Percentiles rank a stretch among this genome's conserved stretches.
Evolutionary conservation across 2,797 vertebrate species (phyloP).

Genomic region (Pangasius krempfi): DNA sequence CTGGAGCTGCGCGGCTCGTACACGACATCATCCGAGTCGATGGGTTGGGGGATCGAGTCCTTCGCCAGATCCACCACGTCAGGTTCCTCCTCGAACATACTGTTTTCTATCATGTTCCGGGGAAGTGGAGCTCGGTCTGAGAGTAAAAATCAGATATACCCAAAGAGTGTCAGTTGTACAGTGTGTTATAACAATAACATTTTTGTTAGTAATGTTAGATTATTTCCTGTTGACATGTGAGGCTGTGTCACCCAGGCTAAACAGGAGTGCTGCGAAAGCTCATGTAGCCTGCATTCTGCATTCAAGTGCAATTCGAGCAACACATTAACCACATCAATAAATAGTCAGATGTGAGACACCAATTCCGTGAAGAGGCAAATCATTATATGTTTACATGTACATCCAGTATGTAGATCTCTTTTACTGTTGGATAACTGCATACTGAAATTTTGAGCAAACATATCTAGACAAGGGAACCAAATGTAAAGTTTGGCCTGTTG

Average conservation of each 20-base stretch:
- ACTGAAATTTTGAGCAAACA: not conserved
- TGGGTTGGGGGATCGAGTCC: constrained; percentile 86
- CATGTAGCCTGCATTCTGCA: not conserved
- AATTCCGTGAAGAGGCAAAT: not conserved
- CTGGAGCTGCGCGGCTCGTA: constrained; percentile 92
- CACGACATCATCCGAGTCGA: constrained; percentile 90
- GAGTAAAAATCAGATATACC: constrained; percentile 55
- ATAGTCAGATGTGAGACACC: not conserved
- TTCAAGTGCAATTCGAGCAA: not conserved
- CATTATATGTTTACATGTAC: not conserved
- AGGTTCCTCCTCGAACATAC: constrained; percentile 98
- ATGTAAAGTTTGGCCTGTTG: not conserved
- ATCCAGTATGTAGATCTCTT: not conserved
- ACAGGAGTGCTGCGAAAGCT: not conserved
- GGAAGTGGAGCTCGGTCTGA: constrained; percentile 86
- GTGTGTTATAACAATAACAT: not conserved
- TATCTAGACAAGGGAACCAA: no score
- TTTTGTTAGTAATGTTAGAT: not conserved
- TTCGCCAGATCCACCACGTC: constrained; percentile 94
- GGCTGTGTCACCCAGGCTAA: not conserved
- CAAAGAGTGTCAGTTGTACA: constrained; percentile 32
- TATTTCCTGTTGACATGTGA: constrained; percentile 44
- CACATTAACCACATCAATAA: constrained; percentile 27
- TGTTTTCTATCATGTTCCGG: constrained; percentile 99
- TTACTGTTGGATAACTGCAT: not conserved